Percentiles rank a stretch among this genome's conserved stretches.
These are phyloP conservation scores for Sardinella longiceps DNA, from an alignment of 2,797 vertebrate species.

Conservation along the genomic window DNA sequence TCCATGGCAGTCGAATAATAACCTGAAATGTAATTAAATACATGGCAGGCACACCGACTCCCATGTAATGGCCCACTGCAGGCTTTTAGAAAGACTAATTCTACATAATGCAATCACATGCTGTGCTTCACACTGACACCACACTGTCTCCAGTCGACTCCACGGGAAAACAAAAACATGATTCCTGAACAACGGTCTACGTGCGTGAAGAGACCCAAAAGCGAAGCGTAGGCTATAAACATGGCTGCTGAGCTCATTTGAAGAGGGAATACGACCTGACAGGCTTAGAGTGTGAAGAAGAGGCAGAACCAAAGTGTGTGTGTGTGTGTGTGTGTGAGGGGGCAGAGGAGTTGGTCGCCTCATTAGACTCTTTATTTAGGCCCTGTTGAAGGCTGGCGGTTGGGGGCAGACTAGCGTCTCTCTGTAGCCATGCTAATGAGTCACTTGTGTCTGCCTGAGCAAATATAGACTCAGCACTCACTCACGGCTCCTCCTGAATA, in stretches of 20 bases:
- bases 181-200: background rate
- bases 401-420: background rate
- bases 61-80: background rate
- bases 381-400: background rate
- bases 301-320: too few relatives aligned
- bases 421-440: background rate
- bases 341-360: background rate
- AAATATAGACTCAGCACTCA: constrained; percentile 20
- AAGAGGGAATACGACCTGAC: background rate
- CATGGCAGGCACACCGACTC: background rate
- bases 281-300: background rate
- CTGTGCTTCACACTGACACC: background rate
- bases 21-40: background rate
- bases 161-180: background rate
- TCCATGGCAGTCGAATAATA: background rate
- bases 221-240: background rate
- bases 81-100: background rate
- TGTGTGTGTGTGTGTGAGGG: background rate
- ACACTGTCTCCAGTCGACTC: background rate
- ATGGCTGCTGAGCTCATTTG: background rate
- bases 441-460: background rate
- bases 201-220: background rate
- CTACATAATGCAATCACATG: background rate
- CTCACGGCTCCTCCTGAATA: background rate
- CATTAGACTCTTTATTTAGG: background rate